Evolutionary conservation across 1,140 invertebrate species (phyloP), one percentile per base, ranked within the genome.

Genomic region (Aphelinus certus): DNA sequence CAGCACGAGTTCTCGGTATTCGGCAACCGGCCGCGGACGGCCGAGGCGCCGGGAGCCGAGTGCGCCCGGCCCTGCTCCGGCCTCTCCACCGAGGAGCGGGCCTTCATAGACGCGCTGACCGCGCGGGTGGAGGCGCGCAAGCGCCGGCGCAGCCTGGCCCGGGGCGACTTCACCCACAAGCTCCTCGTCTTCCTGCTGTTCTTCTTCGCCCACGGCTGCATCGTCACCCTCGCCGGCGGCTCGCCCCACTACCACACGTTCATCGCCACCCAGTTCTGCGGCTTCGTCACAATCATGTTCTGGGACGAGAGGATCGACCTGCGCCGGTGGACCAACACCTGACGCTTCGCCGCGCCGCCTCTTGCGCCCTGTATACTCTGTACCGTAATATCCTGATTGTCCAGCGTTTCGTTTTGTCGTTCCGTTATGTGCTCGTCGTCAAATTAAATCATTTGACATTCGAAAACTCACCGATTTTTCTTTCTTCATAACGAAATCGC

Each of bases 261-360:
- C 71, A 58, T 81, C 9, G 76, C 80, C 48, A 82, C 80, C 51
- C 84, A 86, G 77, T 81, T 86, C 56, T 86, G 81, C 70, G 86
- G 87, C 67, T 71, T 86, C 64, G 69, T 85, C 66, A 82, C 78
- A 53, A 64, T 88, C 56, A 68, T 83, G 69, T 79, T 82, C 76
- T 79, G 80, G 83, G 79, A 80, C 76, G 73, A 78, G 0, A 64
- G 0, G 62, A 6, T 1, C 53, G 55, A 60, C 9, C n/a, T 3
- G 7, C 42, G n/a, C 26, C 26, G 26, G 26, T 26, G 26, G 26
- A 26, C 26, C 26, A 26, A 26, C 26, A 26, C 26, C 26, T 26
- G 26, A 26, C 26, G 26, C 26, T 26, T 26, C 26, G 26, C 26
- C 26, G 26, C 26, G 51, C 51, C 51, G 4, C 4, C 51, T 4